Evolutionary conservation across 2,113 vertebrate species (phyloP).

Genomic region (Equus przewalskii): DNA sequence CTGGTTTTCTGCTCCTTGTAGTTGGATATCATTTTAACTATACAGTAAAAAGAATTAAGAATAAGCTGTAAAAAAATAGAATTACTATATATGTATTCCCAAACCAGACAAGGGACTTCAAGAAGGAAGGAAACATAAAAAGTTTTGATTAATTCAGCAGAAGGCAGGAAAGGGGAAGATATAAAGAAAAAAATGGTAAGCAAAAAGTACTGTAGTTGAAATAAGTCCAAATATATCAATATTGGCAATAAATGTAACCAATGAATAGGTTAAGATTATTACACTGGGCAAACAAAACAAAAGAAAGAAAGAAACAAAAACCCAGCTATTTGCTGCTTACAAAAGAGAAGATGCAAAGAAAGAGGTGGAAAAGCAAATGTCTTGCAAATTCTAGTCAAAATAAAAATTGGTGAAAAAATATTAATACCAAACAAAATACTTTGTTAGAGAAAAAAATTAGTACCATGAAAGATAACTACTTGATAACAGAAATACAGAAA

Average conservation of each 20-base stretch:
- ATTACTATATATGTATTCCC: background rate
- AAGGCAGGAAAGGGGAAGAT: background rate
- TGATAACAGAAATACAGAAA: constrained; percentile 33
- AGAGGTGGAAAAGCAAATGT: background rate
- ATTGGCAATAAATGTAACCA: constrained; percentile 9
- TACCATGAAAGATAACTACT: background rate
- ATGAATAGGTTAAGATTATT: background rate
- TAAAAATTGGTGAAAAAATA: background rate
- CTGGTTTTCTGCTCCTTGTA: background rate
- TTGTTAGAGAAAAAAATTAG: background rate
- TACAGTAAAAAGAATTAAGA: background rate
- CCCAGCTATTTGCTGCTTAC: background rate
- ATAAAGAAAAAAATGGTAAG: constrained; percentile 40
- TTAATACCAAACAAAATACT: background rate
- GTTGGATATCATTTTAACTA: constrained; percentile 17
- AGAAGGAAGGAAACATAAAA: background rate
- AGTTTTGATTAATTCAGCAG: constrained; percentile 3
- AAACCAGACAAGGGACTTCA: constrained; percentile 4
- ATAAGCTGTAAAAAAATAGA: background rate
- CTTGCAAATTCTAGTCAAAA: constrained; percentile 35
- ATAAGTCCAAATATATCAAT: background rate
- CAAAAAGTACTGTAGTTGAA: background rate
- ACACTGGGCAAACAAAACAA: background rate
- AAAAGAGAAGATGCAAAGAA: background rate
- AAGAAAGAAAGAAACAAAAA: background rate